Percentiles rank a stretch among this genome's conserved stretches.
phyloP scores from a whole-genome alignment of 2,113 vertebrate species.

The Callopanchax toddi region DNA sequence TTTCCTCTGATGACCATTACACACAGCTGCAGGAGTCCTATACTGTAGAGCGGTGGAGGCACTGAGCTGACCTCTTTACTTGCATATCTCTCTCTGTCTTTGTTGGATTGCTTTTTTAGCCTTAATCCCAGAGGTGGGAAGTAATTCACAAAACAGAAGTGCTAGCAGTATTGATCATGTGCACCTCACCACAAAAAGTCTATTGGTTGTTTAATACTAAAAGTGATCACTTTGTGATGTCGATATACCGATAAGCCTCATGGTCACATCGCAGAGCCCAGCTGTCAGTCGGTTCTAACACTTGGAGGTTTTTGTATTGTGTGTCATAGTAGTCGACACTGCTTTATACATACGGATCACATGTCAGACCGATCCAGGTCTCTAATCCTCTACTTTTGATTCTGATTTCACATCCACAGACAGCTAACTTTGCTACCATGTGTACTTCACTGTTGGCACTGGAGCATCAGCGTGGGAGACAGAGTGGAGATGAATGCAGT shows the following conservation, averaged over 20 bases:
- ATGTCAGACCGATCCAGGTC: not conserved
- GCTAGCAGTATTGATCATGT: conserved; percentile 28
- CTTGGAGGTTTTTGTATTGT: not conserved
- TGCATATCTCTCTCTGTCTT: conserved; percentile 30
- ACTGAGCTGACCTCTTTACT: conserved; percentile 50
- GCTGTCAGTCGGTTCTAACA: conserved; percentile 10
- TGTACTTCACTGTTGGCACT: conserved; percentile 42
- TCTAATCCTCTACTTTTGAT: conserved; percentile 3
- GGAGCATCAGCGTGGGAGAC: conserved; percentile 47
- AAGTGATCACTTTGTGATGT: conserved; percentile 12
- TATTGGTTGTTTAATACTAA: conserved; percentile 1
- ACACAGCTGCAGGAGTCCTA: conserved; percentile 3
- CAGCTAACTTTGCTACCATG: conserved; percentile 50
- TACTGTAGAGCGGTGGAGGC: conserved; percentile 19
- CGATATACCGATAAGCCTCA: conserved; percentile 24
- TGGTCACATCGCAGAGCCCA: not conserved
- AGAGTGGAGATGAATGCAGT: conserved; percentile 62
- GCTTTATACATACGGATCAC: not conserved
- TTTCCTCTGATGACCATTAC: conserved; percentile 28
- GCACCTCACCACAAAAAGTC: conserved; percentile 13
- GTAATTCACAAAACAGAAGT: conserved; percentile 42
- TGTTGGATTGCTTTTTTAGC: conserved; percentile 42
- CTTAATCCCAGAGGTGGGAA: conserved; percentile 11
- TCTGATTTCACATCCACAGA: conserved; percentile 14
- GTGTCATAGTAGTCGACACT: not conserved